phyloP scores from a whole-genome alignment of 2,888 invertebrate species.

The Zaprionus bogoriensis region DNA sequence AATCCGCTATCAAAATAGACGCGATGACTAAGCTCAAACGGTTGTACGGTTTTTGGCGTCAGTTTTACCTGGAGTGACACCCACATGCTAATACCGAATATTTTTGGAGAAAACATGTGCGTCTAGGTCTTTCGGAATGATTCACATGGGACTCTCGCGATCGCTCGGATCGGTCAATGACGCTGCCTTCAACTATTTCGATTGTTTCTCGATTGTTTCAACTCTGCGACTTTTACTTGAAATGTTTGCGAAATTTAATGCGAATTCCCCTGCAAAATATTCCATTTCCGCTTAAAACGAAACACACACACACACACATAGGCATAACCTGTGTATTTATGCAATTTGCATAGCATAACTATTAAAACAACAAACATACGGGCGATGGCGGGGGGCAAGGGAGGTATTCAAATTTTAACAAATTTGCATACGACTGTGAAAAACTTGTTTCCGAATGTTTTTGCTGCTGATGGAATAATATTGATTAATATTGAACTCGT shows the following conservation, averaged over 20 bases:
- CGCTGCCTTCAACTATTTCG: neutral
- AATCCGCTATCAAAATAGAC: constrained; percentile 64
- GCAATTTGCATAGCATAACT: constrained; percentile 62
- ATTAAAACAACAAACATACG: constrained; percentile 32
- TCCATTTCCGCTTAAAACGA: constrained; percentile 50
- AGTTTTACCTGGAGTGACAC: constrained; percentile 47
- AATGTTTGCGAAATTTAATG: neutral
- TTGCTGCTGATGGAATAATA: constrained; percentile 20
- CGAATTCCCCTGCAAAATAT: constrained; percentile 11
- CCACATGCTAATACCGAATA: constrained; percentile 44
- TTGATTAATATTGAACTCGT: constrained; percentile 11
- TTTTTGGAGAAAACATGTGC: constrained; percentile 51
- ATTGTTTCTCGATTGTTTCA: neutral
- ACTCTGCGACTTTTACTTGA: neutral
- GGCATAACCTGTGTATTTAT: constrained; percentile 9
- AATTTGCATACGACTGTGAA: constrained; percentile 54
- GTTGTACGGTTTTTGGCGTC: constrained; percentile 31
- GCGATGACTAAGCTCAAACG: constrained; percentile 62
- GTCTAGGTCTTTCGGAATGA: constrained; percentile 24
- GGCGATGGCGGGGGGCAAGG: neutral
- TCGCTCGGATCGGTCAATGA: neutral
- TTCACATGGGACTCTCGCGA: constrained; percentile 18
- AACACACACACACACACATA: too few relatives aligned
- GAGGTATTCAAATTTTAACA: constrained; percentile 11
- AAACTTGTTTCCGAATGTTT: constrained; percentile 62